Evolutionary conservation across 2,113 vertebrate genomes (phyloP), one percentile per base, ranked within the genome.

Genomic region (Setophaga coronata): DNA sequence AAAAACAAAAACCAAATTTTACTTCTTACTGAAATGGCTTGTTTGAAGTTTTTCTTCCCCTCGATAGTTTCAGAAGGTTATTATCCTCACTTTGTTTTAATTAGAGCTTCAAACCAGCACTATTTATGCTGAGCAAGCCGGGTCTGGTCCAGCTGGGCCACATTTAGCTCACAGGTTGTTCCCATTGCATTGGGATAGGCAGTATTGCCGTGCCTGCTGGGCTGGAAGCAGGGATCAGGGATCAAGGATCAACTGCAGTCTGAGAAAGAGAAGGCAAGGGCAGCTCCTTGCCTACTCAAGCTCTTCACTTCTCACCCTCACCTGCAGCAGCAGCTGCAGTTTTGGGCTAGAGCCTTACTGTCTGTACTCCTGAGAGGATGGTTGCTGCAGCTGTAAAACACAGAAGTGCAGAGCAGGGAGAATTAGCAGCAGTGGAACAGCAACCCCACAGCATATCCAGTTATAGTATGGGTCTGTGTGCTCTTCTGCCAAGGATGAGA

Each of bases 61-160:
- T 56, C 43, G 24, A 38, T 16, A 14, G 31, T 61, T 87, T 96
- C 81, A 93, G 45, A 80, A 82, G 62, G 66, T 70, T 80, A 82
- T 90, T 84, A 61, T 80, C 43, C 57, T 77, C 62, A 18, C 42
- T 89, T 71, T 50, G 40, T 67, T 84, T 95, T 93, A 95, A 94
- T 92, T 89, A 91, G 47, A 60, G 23, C 65, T 94, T 91, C 81
- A 94, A 67, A 93, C 38, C 40, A 76, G 53, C 25, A 15, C 33
- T 66, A 28, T 58, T 90, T 84, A 65, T 58, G 45, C 58, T 48
- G 69, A 79, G 33, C 65, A 80, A 80, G 66, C 74, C 12, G 9
- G 18, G 34, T 62, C 57, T 82, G 82, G 61, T 82, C 78, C 57
- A 78, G 72, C 72, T 74, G 50, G 57, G 72, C 38, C 56, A 50